Evolutionary conservation across 2,113 vertebrate genomes (phyloP).

Genomic region (Thunnus maccoyii): DNA sequence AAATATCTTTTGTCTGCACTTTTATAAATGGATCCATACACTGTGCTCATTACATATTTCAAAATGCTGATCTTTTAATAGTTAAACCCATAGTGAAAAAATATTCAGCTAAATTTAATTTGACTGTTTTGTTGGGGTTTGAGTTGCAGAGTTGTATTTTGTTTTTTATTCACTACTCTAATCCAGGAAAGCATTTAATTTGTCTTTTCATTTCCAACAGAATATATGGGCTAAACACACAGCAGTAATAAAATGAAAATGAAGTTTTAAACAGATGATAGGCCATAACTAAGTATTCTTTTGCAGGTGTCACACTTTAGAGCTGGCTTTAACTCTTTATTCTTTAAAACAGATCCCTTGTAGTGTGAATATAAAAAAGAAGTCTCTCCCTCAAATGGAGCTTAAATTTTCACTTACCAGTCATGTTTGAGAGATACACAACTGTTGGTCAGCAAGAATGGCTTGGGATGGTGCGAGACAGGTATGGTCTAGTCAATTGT

Average conservation of each 20-base stretch:
- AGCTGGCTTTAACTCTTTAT: constrained; percentile 21
- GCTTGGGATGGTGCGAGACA: constrained; percentile 14
- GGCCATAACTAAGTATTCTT: neutral
- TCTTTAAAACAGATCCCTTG: constrained; percentile 32
- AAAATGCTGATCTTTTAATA: neutral
- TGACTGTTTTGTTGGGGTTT: no score
- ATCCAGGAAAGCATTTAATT: neutral
- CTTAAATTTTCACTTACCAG: constrained; percentile 51
- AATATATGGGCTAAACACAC: constrained; percentile 6
- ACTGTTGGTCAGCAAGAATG: constrained; percentile 8
- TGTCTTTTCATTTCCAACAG: neutral
- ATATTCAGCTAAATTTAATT: constrained; percentile 12
- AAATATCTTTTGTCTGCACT: neutral
- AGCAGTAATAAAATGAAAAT: neutral
- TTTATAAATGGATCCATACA: neutral
- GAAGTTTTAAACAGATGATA: neutral
- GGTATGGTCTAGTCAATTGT: constrained; percentile 11
- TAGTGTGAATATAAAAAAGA: constrained; percentile 23
- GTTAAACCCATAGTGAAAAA: neutral
- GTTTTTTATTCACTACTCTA: neutral
- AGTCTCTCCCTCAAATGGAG: constrained; percentile 25
- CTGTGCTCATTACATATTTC: neutral
- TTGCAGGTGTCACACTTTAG: neutral
- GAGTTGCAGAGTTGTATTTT: neutral
- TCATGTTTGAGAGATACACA: constrained; percentile 15